phyloP scores from a whole-genome alignment of 2,888 invertebrate species.

The Malthinus seriepunctatus region DNA sequence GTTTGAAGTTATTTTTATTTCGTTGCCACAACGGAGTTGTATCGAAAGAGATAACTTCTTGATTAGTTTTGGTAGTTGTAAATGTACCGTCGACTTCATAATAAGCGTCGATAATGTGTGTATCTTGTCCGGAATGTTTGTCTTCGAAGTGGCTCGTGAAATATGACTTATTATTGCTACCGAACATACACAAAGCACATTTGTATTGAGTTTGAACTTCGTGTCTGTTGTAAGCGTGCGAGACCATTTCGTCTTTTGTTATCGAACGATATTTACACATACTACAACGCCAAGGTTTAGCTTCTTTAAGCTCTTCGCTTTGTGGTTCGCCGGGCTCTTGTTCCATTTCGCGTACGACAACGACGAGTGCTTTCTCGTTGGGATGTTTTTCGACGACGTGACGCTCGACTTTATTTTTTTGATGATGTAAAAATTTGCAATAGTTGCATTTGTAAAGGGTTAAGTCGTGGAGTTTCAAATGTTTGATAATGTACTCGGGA shows the following conservation, averaged over 20 bases:
- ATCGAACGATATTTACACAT: slow-evolving; percentile 66
- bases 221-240: slow-evolving; percentile 65
- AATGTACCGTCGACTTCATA: slow-evolving; percentile 53
- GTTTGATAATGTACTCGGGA: slow-evolving; percentile 67
- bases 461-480: slow-evolving; percentile 76
- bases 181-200: slow-evolving; percentile 70
- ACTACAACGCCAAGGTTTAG: slow-evolving; percentile 72
- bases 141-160: slow-evolving; percentile 64
- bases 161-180: slow-evolving; percentile 58
- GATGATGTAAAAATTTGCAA: slow-evolving; percentile 70
- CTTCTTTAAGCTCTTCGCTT: slow-evolving; percentile 49
- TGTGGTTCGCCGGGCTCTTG: slow-evolving; percentile 39
- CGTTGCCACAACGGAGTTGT: slow-evolving; percentile 66
- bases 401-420: slow-evolving; percentile 65
- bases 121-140: slow-evolving; percentile 58
- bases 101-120: slow-evolving; percentile 59
- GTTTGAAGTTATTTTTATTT: slow-evolving; percentile 59
- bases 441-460: slow-evolving; percentile 72
- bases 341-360: slow-evolving; percentile 55
- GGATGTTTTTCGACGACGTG: slow-evolving; percentile 68
- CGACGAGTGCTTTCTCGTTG: slow-evolving; percentile 55
- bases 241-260: slow-evolving; percentile 62
- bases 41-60: slow-evolving; percentile 54
- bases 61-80: slow-evolving; percentile 40
- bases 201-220: slow-evolving; percentile 70